These are phyloP conservation scores for Siniperca knerii DNA, from an alignment of 2,113 vertebrate genomes.

Conservation along the genomic window DNA sequence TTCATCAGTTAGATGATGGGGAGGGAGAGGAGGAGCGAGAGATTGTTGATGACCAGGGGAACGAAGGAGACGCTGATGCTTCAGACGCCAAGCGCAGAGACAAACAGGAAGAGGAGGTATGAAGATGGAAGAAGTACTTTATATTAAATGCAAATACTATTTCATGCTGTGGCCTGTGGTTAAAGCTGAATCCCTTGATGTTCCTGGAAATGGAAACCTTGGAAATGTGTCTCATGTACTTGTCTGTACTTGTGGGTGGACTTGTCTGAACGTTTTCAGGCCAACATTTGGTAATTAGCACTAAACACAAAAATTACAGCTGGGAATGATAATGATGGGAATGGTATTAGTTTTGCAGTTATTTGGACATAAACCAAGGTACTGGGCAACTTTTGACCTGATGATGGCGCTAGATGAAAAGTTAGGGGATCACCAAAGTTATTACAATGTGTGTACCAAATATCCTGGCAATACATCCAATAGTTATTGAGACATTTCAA, in stretches of 20 bases:
- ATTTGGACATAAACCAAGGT: no score
- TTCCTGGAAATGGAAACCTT: no score
- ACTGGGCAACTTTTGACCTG: no score
- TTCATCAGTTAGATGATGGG: constrained; percentile 68
- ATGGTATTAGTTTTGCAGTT: no score
- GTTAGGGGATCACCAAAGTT: no score
- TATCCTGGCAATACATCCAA: no score
- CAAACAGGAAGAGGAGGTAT: constrained; percentile 95
- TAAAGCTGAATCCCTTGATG: not conserved
- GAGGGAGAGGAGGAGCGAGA: constrained; percentile 82
- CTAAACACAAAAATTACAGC: no score
- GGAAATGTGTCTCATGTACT: not conserved
- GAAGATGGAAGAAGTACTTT: not conserved
- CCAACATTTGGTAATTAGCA: no score
- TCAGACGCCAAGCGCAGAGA: constrained; percentile 88
- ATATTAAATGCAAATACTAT: not conserved
- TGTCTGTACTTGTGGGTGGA: not conserved
- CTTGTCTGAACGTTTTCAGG: not conserved
- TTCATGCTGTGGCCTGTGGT: not conserved
- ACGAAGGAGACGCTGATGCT: constrained; percentile 95
- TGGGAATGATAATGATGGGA: no score
- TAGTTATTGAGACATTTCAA: no score
- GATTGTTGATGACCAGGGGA: constrained; percentile 89
- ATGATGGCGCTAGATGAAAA: no score
- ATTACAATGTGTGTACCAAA: no score